These are phyloP conservation scores for Psophia crepitans DNA, from an alignment of 2,113 vertebrate species.

Conservation along the genomic window DNA sequence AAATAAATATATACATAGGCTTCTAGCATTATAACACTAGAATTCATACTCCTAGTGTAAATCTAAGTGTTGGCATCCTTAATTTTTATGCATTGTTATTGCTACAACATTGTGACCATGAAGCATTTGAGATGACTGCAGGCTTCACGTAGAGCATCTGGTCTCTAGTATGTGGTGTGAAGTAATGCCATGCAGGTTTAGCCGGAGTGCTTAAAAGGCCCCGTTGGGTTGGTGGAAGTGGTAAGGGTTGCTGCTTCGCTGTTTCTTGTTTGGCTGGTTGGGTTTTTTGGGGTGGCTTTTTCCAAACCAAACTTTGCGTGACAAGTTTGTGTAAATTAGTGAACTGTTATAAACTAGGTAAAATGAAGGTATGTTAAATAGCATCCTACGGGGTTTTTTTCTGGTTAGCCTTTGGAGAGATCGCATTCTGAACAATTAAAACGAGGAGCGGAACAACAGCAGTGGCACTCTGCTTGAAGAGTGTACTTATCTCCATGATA, in stretches of 20 bases:
- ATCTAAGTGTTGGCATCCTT: background rate
- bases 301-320: background rate
- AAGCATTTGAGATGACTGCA: background rate
- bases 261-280: background rate
- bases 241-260: background rate
- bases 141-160: background rate
- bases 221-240: rapidly evolving
- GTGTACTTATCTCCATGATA: rapidly evolving
- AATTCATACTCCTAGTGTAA: background rate
- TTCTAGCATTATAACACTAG: background rate
- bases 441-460: background rate
- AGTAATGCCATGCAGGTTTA: background rate
- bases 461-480: background rate
- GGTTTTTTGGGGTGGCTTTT: background rate
- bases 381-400: rapidly evolving
- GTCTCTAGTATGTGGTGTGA: background rate
- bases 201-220: background rate
- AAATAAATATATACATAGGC: background rate
- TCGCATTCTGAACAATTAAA: background rate
- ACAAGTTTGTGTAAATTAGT: rapidly evolving
- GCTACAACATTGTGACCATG: background rate
- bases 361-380: background rate
- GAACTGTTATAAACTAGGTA: background rate
- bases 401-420: background rate
- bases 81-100: background rate